Conservation (phyloP, 23 tunicate species). For the Aplidium turbinatum region DNA sequence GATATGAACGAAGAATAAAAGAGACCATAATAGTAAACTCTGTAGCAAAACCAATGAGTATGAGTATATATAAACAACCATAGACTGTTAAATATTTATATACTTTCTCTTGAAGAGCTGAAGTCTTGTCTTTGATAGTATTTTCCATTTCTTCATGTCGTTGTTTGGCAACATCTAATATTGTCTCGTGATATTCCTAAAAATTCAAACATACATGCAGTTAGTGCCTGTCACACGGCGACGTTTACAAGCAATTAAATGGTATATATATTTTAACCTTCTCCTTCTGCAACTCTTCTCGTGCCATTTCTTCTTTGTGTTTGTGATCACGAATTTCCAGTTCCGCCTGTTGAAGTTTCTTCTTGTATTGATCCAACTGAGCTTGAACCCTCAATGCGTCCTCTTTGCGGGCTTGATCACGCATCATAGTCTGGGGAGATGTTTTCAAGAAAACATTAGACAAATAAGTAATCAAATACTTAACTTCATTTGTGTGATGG, state of each 20-base stretch:
- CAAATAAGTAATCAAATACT: too few species aligned
- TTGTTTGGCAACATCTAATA: slow-evolving; percentile 44
- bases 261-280: slow-evolving; percentile 23
- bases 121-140: slow-evolving; percentile 31
- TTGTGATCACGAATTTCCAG: slow-evolving; percentile 54
- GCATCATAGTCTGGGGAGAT: too few species aligned
- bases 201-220: not conserved
- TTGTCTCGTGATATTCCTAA: slow-evolving; percentile 59
- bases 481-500: too few species aligned
- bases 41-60: too few species aligned
- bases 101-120: slow-evolving; percentile 29
- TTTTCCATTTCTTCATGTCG: slow-evolving; percentile 67
- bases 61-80: too few species aligned
- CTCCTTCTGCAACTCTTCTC: slow-evolving; percentile 76
- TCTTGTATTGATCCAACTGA: slow-evolving; percentile 45
- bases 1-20: too few species aligned
- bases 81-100: not conserved
- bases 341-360: slow-evolving; percentile 72
- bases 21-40: too few species aligned
- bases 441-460: too few species aligned
- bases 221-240: not conserved
- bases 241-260: not conserved
- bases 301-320: slow-evolving; percentile 58
- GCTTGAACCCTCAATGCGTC: slow-evolving; percentile 68
- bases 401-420: slow-evolving; percentile 42